Conservation (phyloP, 1,140 invertebrate genomes). For the Pristionchus pacificus region DNA sequence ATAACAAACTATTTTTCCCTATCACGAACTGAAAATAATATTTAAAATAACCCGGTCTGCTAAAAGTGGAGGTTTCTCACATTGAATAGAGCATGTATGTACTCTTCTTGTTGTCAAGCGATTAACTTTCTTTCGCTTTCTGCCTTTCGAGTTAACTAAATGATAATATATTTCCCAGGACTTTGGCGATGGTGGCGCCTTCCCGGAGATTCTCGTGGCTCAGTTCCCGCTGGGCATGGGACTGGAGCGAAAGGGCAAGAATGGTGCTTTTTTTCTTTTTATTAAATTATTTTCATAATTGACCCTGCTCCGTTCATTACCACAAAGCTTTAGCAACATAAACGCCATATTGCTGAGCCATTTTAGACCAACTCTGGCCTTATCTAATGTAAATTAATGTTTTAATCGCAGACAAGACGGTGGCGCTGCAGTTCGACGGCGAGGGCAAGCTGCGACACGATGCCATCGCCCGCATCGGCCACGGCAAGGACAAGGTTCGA, state of each 20-base stretch:
- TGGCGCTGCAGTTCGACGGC: slow-evolving; percentile 87
- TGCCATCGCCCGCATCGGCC: slow-evolving; percentile 86
- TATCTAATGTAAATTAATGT: too few relatives aligned
- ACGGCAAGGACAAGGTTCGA: slow-evolving; percentile 83
- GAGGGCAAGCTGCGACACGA: slow-evolving; percentile 89
- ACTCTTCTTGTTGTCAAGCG: background rate
- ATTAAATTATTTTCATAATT: background rate
- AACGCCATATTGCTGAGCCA: too few relatives aligned
- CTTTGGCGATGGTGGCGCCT: slow-evolving; percentile 92
- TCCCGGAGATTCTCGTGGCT: slow-evolving; percentile 93
- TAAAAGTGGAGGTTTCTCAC: slow-evolving; percentile 7
- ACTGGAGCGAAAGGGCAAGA: slow-evolving; percentile 61
- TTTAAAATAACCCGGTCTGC: slow-evolving; percentile 11
- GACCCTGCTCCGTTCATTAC: too few relatives aligned
- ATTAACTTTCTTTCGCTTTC: slow-evolving; percentile 5
- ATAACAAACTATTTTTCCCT: slow-evolving; percentile 58
- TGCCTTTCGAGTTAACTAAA: background rate
- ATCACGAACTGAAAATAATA: background rate
- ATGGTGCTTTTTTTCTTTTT: background rate
- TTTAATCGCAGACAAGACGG: too few relatives aligned
- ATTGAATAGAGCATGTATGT: background rate
- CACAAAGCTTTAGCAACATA: too few relatives aligned
- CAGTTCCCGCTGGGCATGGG: slow-evolving; percentile 80
- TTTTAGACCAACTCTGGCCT: too few relatives aligned
- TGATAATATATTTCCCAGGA: slow-evolving; percentile 62